These are phyloP conservation scores for Trachelus iudaicus DNA, from an alignment of 2,888 invertebrate species.

Conservation along the genomic window DNA sequence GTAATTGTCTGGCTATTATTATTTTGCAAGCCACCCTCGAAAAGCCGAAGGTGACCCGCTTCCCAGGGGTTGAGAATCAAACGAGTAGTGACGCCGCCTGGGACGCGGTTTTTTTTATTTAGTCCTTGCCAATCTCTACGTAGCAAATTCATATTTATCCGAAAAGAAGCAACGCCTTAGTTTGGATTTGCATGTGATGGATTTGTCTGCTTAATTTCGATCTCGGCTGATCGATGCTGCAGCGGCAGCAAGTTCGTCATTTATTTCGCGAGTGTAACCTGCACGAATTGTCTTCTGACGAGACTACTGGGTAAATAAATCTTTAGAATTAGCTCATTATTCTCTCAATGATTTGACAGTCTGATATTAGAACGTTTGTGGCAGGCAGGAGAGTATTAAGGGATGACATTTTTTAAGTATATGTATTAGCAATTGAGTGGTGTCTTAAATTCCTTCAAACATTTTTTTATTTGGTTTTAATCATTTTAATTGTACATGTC, in stretches of 20 bases:
- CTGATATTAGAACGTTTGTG: neutral
- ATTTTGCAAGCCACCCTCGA: neutral
- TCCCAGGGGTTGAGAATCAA: neutral
- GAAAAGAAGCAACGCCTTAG: neutral
- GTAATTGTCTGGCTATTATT: neutral
- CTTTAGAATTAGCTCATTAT: neutral
- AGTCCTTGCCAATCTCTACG: neutral
- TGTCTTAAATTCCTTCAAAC: neutral
- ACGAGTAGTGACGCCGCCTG: neutral
- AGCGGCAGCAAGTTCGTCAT: conserved; percentile 26
- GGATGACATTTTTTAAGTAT: neutral
- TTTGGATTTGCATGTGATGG: neutral
- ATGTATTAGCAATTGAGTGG: neutral
- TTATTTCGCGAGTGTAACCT: neutral
- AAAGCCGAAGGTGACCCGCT: neutral
- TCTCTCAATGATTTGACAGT: neutral
- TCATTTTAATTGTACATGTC: neutral
- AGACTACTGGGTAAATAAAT: neutral
- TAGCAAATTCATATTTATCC: neutral
- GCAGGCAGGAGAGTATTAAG: neutral
- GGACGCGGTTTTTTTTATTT: neutral
- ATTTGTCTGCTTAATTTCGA: conserved; percentile 18
- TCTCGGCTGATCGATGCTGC: conserved; percentile 42
- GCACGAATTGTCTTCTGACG: neutral
- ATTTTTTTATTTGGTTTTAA: neutral